Conservation (phyloP, 2,888 invertebrate genomes). For the Maniola hyperantus region DNA sequence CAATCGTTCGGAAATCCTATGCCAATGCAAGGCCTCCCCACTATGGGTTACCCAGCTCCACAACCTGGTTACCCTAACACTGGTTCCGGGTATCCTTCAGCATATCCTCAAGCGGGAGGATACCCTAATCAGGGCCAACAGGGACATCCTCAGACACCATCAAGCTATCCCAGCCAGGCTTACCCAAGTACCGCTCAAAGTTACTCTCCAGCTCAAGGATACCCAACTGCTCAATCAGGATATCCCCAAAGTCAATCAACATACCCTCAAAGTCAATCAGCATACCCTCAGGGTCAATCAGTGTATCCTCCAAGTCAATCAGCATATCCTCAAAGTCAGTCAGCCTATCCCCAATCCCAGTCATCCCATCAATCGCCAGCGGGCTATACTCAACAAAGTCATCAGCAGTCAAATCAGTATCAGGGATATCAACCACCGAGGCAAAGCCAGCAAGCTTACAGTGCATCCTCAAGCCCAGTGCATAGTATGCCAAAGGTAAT, state of each 20-base stretch:
- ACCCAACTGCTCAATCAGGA: slow-evolving; percentile 42
- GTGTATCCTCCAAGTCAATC: slow-evolving; percentile 39
- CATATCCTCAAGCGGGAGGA: slow-evolving; percentile 46
- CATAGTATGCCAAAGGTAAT: slow-evolving; percentile 62
- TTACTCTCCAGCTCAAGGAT: slow-evolving; percentile 51
- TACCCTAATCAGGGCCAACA: slow-evolving; percentile 42
- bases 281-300: slow-evolving; percentile 25
- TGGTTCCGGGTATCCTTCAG: slow-evolving; percentile 60
- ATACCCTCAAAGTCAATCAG: slow-evolving; percentile 44
- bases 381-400: slow-evolving; percentile 37
- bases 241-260: slow-evolving; percentile 46
- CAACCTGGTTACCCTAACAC: slow-evolving; percentile 61
- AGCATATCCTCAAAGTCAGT: slow-evolving; percentile 30
- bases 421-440: slow-evolving; percentile 57
- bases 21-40: slow-evolving; percentile 74
- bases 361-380: slow-evolving; percentile 37
- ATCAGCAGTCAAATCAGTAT: slow-evolving; percentile 54
- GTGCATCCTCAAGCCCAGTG: slow-evolving; percentile 54
- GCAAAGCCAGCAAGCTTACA: slow-evolving; percentile 57
- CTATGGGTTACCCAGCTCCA: slow-evolving; percentile 68
- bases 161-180: slow-evolving; percentile 51
- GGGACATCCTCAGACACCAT: slow-evolving; percentile 46
- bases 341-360: slow-evolving; percentile 27
- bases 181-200: slow-evolving; percentile 49
- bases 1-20: slow-evolving; percentile 78